Base-by-base conservation (phyloP, 2,888 invertebrate genomes). In the Odontocolon sp. region DNA sequence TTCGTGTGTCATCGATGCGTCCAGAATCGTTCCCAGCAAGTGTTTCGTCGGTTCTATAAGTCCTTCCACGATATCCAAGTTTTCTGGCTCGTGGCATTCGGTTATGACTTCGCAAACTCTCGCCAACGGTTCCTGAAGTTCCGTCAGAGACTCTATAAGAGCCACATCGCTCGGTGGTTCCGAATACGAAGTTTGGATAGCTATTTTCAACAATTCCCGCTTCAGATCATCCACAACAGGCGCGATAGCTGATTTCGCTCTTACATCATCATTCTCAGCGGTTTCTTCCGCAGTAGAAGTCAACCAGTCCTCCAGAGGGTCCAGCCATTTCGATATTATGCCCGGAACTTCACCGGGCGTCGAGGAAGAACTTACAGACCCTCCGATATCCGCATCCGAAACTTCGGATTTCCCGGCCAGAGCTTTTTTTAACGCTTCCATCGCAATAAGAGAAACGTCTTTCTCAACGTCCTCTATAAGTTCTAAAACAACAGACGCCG, bases 381-480 rank as follows among this genome's bases (percentile, higher is more conserved):
- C 42, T 78, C 71, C 14, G 18, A 63, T 21, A 8, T 77, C 77
- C 9, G 57, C 63, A 5, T 52, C 54, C 14, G 59, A 36, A 21
- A 36, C 36, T 28, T 78, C 75, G 33, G 77, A 64, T 45, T 79
- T 78, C 21, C 50, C 71, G 40, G 68, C 78, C 6, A 78, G 42
- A 0, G 68, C 71, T 54, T 81, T 84, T 71, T 86, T 86, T 5
- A 83, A 70, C 0, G 82, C 77, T 68, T 85, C 86, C 68, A 84
- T 85, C 0, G 84, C 80, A 3, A 86, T 81, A 40, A 86, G 26
- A 3, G 84, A 78, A 0, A 81, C 71, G 47, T 87, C 86, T 36
- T 84, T 87, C 45, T 87, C 84, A 31, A 88, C 84, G 33, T 87
- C 87, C 67, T 87, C 86, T 2, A 89, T 63, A n/a, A 88, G 68